Evolutionary conservation across 2,797 vertebrate species (phyloP).

Genomic region (Luscinia luscinia): DNA sequence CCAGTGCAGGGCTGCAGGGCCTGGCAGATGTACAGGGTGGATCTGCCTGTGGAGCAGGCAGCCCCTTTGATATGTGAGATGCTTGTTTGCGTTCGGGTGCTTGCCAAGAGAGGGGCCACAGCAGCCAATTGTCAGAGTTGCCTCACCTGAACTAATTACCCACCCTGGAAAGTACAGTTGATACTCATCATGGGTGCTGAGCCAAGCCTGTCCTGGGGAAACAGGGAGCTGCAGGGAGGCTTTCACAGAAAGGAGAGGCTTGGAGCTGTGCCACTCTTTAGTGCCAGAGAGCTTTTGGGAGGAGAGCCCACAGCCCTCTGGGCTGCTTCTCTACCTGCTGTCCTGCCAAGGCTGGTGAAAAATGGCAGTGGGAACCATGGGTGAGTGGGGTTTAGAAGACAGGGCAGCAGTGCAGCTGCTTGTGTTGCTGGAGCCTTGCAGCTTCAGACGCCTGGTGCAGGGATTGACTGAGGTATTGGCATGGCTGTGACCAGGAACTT

Average conservation of each 20-base stretch:
- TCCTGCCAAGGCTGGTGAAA: neutral
- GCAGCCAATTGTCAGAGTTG: constrained; percentile 65
- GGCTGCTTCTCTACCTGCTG: neutral
- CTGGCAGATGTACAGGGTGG: constrained; percentile 12
- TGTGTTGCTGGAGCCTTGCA: neutral
- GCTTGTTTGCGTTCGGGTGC: neutral
- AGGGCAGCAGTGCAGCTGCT: neutral
- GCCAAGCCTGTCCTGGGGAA: constrained; percentile 62
- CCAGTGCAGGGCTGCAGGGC: neutral
- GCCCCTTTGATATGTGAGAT: constrained; percentile 68
- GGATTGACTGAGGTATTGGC: rapidly evolving
- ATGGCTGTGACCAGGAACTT: neutral
- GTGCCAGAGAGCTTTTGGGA: constrained; percentile 33
- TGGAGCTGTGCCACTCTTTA: neutral
- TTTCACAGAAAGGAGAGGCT: constrained; percentile 19
- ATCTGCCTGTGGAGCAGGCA: constrained; percentile 47
- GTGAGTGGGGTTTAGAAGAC: neutral
- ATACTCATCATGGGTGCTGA: constrained; percentile 59
- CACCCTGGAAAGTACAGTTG: constrained; percentile 63
- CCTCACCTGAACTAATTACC: constrained; percentile 74
- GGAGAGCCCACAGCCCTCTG: neutral
- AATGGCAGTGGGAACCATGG: neutral
- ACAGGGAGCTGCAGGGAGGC: constrained; percentile 17
- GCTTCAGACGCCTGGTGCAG: neutral
- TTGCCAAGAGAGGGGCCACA: constrained; percentile 63